A percentile compares a stretch with the other conserved stretches of the same genome.
Conservation (phyloP, 2,113 vertebrate genomes). For the Taurulus bubalis region DNA sequence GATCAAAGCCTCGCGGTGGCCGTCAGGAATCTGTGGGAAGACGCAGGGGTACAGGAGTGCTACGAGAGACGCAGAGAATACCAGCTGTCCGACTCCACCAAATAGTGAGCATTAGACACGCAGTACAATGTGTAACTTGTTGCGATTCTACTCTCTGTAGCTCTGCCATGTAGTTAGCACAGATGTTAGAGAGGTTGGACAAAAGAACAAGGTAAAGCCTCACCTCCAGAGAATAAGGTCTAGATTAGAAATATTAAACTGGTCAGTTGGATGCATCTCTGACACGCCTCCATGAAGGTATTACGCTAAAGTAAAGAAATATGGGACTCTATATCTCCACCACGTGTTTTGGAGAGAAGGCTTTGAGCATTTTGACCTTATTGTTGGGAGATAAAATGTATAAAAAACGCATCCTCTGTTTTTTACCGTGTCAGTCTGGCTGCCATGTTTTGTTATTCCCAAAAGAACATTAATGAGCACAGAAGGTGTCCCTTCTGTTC, state of each 20-base stretch:
- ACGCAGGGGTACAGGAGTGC: constrained; percentile 87
- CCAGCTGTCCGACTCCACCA: constrained; percentile 90
- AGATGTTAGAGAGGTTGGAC: background rate
- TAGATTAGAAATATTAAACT: background rate
- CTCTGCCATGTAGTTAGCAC: background rate
- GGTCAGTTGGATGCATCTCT: background rate
- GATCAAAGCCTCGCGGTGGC: constrained; percentile 78
- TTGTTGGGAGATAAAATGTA: background rate
- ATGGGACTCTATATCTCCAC: background rate
- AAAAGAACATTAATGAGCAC: background rate
- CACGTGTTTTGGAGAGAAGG: background rate
- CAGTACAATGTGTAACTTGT: background rate
- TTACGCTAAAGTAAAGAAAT: background rate
- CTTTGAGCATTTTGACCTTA: background rate
- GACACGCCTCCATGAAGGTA: background rate
- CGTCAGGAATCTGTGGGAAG: constrained; percentile 86
- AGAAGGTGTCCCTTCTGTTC: background rate
- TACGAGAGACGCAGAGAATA: constrained; percentile 87
- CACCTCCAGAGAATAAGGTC: background rate
- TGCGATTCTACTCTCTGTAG: background rate
- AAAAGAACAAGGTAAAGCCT: background rate
- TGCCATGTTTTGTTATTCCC: background rate
- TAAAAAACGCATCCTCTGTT: background rate
- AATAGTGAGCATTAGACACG: constrained; percentile 82
- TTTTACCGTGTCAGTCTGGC: background rate